Evolutionary conservation across 2,113 vertebrate genomes (phyloP).

Genomic region (Chrysochloris asiatica): DNA sequence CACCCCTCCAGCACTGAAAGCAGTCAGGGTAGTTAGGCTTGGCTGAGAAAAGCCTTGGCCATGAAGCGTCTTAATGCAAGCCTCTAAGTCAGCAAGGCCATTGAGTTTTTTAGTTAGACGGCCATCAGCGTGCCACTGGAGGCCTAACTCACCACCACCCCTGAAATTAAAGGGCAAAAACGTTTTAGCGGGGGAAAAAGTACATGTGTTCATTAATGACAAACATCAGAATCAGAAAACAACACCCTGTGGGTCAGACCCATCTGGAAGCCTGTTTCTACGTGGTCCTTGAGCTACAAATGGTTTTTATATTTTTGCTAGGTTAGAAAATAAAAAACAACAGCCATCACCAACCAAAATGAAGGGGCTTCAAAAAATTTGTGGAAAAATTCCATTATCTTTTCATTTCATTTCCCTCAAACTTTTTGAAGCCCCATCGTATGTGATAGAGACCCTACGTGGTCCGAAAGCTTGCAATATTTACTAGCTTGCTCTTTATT

Average conservation of each 20-base stretch:
- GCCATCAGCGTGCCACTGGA: constrained; percentile 92
- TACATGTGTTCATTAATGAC: neutral
- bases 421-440: too few relatives aligned
- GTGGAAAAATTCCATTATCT: too few relatives aligned
- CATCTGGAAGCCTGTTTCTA: neutral
- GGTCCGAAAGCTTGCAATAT: neutral
- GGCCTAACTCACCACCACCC: constrained; percentile 95
- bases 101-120: constrained; percentile 88
- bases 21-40: constrained; percentile 86
- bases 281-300: neutral
- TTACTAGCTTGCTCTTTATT: neutral
- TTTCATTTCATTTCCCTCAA: too few relatives aligned
- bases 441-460: neutral
- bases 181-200: constrained; percentile 22
- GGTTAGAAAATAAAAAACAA: neutral
- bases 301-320: constrained; percentile 22
- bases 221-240: neutral
- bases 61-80: constrained; percentile 91
- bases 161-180: constrained; percentile 83
- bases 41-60: constrained; percentile 90
- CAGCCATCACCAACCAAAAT: too few relatives aligned
- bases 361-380: too few relatives aligned
- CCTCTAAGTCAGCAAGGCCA: constrained; percentile 91
- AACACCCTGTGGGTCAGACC: neutral
- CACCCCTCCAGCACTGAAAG: constrained; percentile 94